Evolutionary conservation across 2,113 vertebrate species (phyloP).

Genomic region (Nothocercus nigrocapillus): DNA sequence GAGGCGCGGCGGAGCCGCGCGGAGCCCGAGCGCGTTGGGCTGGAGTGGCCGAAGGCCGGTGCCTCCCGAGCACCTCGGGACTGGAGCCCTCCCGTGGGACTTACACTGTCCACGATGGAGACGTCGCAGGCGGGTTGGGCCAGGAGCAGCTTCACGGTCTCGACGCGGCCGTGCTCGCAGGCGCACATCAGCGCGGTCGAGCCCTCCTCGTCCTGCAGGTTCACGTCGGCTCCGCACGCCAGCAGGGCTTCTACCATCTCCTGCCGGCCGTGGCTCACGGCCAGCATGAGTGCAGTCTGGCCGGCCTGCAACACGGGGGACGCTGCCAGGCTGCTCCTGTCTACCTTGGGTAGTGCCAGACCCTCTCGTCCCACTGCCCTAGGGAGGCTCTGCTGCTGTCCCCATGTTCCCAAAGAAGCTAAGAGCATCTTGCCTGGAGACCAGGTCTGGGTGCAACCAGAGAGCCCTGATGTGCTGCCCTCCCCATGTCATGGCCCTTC

Average conservation of each 20-base stretch:
- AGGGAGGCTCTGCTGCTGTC: neutral
- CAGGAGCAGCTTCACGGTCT: conserved; percentile 89
- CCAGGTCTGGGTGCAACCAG: neutral
- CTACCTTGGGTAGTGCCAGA: too few relatives aligned
- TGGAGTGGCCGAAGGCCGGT: too few relatives aligned
- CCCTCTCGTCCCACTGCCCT: rapidly evolving
- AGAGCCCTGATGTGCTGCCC: neutral
- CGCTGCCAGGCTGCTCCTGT: neutral
- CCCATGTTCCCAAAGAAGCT: rapidly evolving
- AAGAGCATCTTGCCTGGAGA: neutral
- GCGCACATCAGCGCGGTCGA: conserved; percentile 96
- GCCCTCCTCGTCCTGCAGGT: conserved; percentile 92
- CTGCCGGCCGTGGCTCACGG: conserved; percentile 90
- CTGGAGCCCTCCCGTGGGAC: neutral
- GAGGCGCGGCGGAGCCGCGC: too few relatives aligned
- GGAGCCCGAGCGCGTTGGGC: too few relatives aligned
- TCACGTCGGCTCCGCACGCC: conserved; percentile 84
- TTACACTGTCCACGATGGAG: conserved; percentile 89
- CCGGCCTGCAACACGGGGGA: conserved; percentile 81
- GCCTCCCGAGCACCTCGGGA: too few relatives aligned
- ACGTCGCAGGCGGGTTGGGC: conserved; percentile 87
- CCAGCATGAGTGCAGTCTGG: conserved; percentile 93
- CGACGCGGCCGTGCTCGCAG: conserved; percentile 88
- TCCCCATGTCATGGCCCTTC: rapidly evolving
- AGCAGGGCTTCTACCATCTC: conserved; percentile 93